Base-by-base conservation (phyloP, 2,888 invertebrate genomes). In the Kryphioiulus occultus region DNA sequence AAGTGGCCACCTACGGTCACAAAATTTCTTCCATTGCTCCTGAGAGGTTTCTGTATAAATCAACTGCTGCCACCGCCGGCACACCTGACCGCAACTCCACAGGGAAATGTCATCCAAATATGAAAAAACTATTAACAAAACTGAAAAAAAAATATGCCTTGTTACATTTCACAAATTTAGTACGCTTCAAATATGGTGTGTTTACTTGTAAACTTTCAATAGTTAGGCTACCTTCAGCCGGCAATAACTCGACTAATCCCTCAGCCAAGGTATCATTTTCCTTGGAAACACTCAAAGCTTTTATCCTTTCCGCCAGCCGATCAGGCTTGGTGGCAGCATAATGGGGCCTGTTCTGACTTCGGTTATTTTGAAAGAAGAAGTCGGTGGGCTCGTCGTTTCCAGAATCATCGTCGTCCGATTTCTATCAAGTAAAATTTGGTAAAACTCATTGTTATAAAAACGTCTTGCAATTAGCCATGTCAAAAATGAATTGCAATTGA, bases 341-440 rank as follows among this genome's bases (percentile, higher is more conserved):
- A 90, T 22, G 78, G 2, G 91, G 91, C 88, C 89, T 85, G 39
- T 93, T 92, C 86, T 94, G 94, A 22, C 88, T 89, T 4, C 93
- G 92, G 89, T 93, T 93, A 89, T 93, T 86, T 87, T 85, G 83
- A 84, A 86, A 94, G 92, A 91, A 91, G 88, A 92, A 92, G 91
- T 96, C 96, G 68, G 95, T 94, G 0, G 98, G 98, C 91, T 98
- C 98, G 91, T 98, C 98, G 91, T 97, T 98, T 0, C 98, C 98
- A 0, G 97, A 98, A 92, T 98, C 98, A 90, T 96, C 96, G 90
- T 97, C 97, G 90, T 97, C 97, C 7, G 96, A 95, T 92, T 95
- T 94, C 94, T 94, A 9, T 26, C 15, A 53, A 10, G 15, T 26
- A 53, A 39, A n/a, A n/a, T 85, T 39, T 85, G 17, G 35, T 12